Evolutionary conservation across 2,888 invertebrate species (phyloP), one percentile per base, ranked within the genome.

Genomic region (Callyntrura guangdongensis): DNA sequence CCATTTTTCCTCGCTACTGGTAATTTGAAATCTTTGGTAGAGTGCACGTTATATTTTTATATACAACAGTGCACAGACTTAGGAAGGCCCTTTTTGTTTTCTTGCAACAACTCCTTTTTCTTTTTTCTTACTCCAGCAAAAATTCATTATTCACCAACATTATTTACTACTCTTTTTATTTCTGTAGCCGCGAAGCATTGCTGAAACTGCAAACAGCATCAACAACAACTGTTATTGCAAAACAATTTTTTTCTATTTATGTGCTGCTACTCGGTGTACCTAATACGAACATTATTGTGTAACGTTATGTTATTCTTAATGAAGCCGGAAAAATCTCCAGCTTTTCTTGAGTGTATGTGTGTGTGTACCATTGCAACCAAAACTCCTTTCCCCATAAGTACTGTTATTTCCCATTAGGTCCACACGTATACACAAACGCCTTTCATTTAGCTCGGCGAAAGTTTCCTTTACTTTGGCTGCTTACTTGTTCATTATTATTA

Each of bases 281-380:
- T 6, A 36, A 36, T 36, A 36, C 6, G 36, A 36, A 36, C 49
- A 49, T 45, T 11, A 74, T 69, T 27, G n/a, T 17, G n/a, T 45
- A 36, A 53, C n/a, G n/a, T 20, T 20, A 53, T 14, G 53, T 22
- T 77, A n/a, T 53, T 53, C n/a, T 77, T 77, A 77, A 77, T 77
- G 77, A 77, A 77, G 53, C 77, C 17, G 12, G 61, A 45, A 9
- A 25, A 61, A 81, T 27, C 0, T 79, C 2, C 69, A 3, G 22
- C 6, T 61, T 12, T 20, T 9, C 9, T 72, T 72, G 9, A 45
- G 3, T 56, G 11, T 56, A 25, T 20, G 1, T 3, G 36, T 72
- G 9, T 72, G 3, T 56, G 11, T 56, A 25, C 8, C 81, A 8
- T 53, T 25, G 4, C 53, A 9, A 14, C 22, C 61, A 61, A 9